These are phyloP conservation scores for Heliconius melpomene DNA, from an alignment of 1,140 invertebrate species.

Conservation along the genomic window DNA sequence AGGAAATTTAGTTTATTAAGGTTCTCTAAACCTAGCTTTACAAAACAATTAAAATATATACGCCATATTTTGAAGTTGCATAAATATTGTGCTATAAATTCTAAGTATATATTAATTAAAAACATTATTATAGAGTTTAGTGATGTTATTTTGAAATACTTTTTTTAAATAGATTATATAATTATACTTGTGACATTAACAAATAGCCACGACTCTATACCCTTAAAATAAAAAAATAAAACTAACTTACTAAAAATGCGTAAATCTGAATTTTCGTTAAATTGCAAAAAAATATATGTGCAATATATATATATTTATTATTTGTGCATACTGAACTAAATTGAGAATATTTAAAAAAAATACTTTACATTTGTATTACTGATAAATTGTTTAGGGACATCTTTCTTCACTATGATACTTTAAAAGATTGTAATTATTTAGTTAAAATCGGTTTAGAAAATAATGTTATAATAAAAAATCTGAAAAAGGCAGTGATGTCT, in stretches of 20 bases:
- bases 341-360: no score
- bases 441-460: no score
- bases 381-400: no score
- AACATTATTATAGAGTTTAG: not conserved
- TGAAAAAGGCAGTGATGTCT: no score
- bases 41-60: not conserved
- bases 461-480: no score
- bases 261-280: not conserved
- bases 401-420: no score
- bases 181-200: not conserved
- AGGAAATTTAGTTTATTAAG: no score
- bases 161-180: conserved; percentile 6
- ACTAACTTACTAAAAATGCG: not conserved
- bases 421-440: no score
- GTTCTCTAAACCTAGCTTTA: no score
- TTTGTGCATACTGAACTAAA: not conserved
- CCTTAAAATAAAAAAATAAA: conserved; percentile 7
- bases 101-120: no score
- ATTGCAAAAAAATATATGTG: not conserved
- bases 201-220: not conserved
- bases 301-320: not conserved
- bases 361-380: no score
- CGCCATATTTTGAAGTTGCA: not conserved
- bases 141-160: not conserved
- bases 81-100: no score